These are phyloP conservation scores for Sebastes ruberrimus DNA, from an alignment of 2,797 vertebrate species.

Conservation along the genomic window DNA sequence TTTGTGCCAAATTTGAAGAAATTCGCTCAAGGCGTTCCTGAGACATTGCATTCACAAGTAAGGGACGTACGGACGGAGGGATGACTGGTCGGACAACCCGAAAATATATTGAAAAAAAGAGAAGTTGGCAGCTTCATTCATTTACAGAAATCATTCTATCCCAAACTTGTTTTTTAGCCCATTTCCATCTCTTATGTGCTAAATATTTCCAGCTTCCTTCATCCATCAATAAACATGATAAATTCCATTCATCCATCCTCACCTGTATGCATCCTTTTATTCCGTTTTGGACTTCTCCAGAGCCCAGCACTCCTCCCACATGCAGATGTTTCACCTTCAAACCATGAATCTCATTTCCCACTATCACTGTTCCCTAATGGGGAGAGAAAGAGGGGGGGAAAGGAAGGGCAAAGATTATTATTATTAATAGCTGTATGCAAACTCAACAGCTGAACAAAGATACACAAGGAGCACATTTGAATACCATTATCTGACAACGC, in stretches of 20 bases:
- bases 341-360: slow-evolving; percentile 94
- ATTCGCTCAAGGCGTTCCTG: no score
- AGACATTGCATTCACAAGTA: no score
- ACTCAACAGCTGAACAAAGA: slow-evolving; percentile 2
- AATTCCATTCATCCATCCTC: slow-evolving; percentile 30
- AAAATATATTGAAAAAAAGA: neutral
- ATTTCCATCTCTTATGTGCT: neutral
- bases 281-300: slow-evolving; percentile 91
- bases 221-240: neutral
- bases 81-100: no score
- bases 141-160: neutral
- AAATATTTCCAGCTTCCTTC: neutral
- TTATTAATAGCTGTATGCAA: slow-evolving; percentile 22
- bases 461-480: neutral
- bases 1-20: no score
- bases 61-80: no score
- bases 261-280: slow-evolving; percentile 97
- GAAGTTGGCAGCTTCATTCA: neutral
- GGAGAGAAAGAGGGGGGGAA: slow-evolving; percentile 12
- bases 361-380: slow-evolving; percentile 90
- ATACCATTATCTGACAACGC: neutral
- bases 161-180: neutral
- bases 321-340: slow-evolving; percentile 96
- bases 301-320: slow-evolving; percentile 91
- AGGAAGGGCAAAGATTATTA: slow-evolving; percentile 25